These are phyloP conservation scores for Alfaro cultratus DNA, from an alignment of 2,797 vertebrate species.

Conservation along the genomic window DNA sequence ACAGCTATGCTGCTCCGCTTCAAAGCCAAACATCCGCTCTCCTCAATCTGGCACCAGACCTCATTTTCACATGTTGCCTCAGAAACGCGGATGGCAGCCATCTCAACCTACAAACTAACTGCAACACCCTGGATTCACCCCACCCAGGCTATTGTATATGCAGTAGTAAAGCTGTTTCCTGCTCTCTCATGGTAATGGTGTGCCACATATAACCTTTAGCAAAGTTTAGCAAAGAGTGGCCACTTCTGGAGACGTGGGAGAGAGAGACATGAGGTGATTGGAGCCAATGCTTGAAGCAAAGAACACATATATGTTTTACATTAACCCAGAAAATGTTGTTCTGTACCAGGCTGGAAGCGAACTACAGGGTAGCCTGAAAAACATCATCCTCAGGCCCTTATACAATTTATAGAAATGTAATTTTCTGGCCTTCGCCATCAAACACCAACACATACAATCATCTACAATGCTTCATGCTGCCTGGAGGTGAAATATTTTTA, in stretches of 20 bases:
- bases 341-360: slow-evolving; percentile 49
- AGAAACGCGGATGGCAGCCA: slow-evolving; percentile 55
- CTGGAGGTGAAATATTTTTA: slow-evolving; percentile 47
- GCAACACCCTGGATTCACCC: slow-evolving; percentile 34
- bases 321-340: slow-evolving; percentile 42
- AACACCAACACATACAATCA: slow-evolving; percentile 47
- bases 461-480: slow-evolving; percentile 40
- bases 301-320: slow-evolving; percentile 47
- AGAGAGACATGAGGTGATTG: slow-evolving; percentile 34
- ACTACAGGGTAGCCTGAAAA: slow-evolving; percentile 62
- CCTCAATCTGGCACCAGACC: slow-evolving; percentile 46
- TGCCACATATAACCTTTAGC: slow-evolving; percentile 31
- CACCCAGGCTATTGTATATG: slow-evolving; percentile 17
- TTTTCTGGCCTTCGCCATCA: slow-evolving; percentile 61
- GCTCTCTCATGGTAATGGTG: slow-evolving; percentile 49
- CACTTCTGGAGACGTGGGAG: slow-evolving; percentile 39
- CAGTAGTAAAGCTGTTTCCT: slow-evolving; percentile 23
- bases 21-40: slow-evolving; percentile 68
- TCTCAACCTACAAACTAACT: slow-evolving; percentile 49
- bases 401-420: slow-evolving; percentile 63
- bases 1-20: slow-evolving; percentile 73
- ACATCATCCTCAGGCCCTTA: slow-evolving; percentile 53
- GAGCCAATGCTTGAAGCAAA: slow-evolving; percentile 48
- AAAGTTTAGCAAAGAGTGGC: slow-evolving; percentile 29
- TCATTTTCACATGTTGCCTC: slow-evolving; percentile 67